A percentile compares a stretch with the other conserved stretches of the same genome.
phyloP scores from a whole-genome alignment of 2,797 vertebrate genomes.

The Gouania willdenowi region DNA sequence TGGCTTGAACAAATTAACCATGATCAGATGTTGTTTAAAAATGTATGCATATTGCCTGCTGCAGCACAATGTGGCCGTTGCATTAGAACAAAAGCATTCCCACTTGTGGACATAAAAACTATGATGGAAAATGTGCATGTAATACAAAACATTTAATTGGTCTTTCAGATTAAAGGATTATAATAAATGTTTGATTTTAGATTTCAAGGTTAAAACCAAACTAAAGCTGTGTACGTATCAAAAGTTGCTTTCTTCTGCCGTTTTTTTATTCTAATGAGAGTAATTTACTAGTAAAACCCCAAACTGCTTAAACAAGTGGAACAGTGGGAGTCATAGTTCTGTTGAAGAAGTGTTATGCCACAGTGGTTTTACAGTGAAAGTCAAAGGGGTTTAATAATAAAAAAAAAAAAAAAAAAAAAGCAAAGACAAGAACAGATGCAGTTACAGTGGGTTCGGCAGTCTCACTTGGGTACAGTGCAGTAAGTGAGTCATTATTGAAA shows the following conservation, averaged over 20 bases:
- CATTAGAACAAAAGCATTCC: no score
- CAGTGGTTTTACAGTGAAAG: not conserved
- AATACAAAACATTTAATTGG: slow-evolving; percentile 36
- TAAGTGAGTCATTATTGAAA: not conserved
- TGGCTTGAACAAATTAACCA: slow-evolving; percentile 24
- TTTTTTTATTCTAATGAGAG: slow-evolving; percentile 28
- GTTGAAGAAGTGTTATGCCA: not conserved
- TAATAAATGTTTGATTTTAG: slow-evolving; percentile 7
- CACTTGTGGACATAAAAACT: not conserved
- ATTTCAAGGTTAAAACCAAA: slow-evolving; percentile 37
- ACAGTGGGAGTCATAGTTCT: slow-evolving; percentile 3
- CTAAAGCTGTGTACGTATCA: slow-evolving; percentile 10
- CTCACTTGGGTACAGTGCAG: not conserved
- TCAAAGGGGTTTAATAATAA: not conserved
- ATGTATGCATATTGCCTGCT: slow-evolving; percentile 3
- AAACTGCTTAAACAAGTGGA: slow-evolving; percentile 36
- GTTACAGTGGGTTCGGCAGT: not conserved
- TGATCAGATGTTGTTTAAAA: slow-evolving; percentile 30
- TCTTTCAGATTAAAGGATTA: slow-evolving; percentile 27
- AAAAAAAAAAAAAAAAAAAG: not conserved
- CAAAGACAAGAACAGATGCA: not conserved
- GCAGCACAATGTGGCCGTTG: no score
- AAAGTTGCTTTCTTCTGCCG: slow-evolving; percentile 18
- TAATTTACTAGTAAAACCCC: slow-evolving; percentile 22
- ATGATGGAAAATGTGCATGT: not conserved